These are phyloP conservation scores for Rhagologus leucostigma DNA, from an alignment of 2,113 vertebrate genomes.

Conservation along the genomic window DNA sequence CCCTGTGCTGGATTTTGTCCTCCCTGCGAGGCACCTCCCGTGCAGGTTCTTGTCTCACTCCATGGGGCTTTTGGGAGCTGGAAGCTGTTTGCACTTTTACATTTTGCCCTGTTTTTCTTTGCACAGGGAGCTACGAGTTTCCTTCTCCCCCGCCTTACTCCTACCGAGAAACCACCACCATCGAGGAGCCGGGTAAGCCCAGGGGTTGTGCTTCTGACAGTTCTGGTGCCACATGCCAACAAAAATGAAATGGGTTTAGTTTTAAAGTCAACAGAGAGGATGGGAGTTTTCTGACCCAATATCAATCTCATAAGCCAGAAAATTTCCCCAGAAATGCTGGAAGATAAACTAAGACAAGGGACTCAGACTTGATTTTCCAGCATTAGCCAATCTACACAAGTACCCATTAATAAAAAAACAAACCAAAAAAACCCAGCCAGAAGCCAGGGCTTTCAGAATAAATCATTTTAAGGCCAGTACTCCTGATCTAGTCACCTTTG, in stretches of 20 bases:
- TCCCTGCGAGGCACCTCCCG: background rate
- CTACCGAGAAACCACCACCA: background rate
- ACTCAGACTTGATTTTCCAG: background rate
- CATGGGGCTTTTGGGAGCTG: accelerated
- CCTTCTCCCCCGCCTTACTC: conserved; percentile 58
- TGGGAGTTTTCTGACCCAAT: background rate
- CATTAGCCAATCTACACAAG: background rate
- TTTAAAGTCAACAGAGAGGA: background rate
- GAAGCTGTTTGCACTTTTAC: background rate
- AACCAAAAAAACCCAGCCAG: background rate
- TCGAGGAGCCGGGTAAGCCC: conserved; percentile 16
- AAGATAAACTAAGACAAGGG: background rate
- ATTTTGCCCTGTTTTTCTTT: background rate
- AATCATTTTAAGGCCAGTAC: background rate
- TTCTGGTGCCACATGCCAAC: background rate
- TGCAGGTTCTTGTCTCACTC: background rate
- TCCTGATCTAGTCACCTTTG: background rate
- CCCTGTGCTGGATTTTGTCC: background rate
- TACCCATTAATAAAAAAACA: too few relatives aligned
- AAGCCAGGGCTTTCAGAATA: background rate
- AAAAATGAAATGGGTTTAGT: accelerated
- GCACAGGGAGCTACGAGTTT: background rate
- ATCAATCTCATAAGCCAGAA: background rate
- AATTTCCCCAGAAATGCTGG: background rate
- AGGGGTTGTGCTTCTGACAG: background rate